Conservation (phyloP, 2,113 vertebrate species). For the Phalacrocorax brasilianus region DNA sequence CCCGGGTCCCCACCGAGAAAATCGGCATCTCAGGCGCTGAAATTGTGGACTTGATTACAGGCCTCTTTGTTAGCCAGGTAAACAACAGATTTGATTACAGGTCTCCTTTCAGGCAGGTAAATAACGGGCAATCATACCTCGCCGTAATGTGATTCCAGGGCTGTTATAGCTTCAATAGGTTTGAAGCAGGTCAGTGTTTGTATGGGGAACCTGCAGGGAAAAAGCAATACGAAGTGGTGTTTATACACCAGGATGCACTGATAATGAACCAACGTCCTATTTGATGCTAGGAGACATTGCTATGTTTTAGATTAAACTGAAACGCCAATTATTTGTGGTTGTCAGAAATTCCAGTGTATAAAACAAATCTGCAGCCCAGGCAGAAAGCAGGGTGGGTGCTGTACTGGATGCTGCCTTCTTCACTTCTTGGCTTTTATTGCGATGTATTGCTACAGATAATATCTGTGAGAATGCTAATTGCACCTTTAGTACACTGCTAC, state of each 20-base stretch:
- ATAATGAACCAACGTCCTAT: rapidly evolving
- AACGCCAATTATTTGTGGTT: background rate
- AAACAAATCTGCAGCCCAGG: background rate
- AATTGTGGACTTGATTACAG: background rate
- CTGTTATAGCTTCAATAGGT: background rate
- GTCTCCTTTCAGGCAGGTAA: background rate
- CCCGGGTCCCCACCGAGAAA: background rate
- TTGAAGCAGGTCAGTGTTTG: background rate
- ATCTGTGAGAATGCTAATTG: background rate
- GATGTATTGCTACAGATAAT: rapidly evolving
- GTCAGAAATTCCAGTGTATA: background rate
- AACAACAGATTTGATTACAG: background rate
- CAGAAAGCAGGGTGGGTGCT: background rate
- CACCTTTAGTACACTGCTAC: background rate
- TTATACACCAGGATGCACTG: background rate
- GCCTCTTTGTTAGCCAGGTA: background rate
- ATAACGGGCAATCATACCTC: rapidly evolving
- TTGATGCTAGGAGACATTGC: background rate
- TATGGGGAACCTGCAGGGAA: background rate
- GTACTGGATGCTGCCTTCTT: background rate
- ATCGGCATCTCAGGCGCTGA: rapidly evolving
- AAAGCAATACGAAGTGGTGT: rapidly evolving
- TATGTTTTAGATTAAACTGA: background rate
- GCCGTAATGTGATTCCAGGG: rapidly evolving
- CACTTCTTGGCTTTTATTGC: background rate